Base-by-base conservation (phyloP, 2,888 invertebrate species). In the Pandemis corylana region DNA sequence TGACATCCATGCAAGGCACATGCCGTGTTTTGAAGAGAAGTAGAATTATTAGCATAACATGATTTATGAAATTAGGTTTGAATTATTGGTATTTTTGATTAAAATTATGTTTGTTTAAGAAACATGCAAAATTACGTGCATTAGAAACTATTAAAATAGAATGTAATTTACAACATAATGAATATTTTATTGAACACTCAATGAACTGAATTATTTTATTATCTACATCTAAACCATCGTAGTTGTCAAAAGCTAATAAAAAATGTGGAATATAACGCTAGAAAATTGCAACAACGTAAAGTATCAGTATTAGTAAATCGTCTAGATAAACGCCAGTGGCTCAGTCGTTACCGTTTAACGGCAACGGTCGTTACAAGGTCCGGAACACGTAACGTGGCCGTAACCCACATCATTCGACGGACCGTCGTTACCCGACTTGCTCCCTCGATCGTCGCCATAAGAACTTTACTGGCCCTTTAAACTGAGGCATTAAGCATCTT, bases 351-450 rank as follows among this genome's bases (percentile, higher is more conserved):
- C 86, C 85, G 82, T 84, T 87, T 87, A 86, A 90, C 85, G 86
- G 86, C 83, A 83, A 77, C 71, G 74, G 81, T 80, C 81, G 82
- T 82, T 81, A 82, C 82, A 82, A 80, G 81, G 80, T 81, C 80
- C 83, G 84, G 83, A 85, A 85, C 84, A 86, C 81, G 85, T 85
- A 84, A 83, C 78, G 77, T 78, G 79, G 80, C 83, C 78, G 84
- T 88, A 86, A 86, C 86, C 88, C 85, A 83, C 86, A 82, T 87
- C 87, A 85, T 90, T 89, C 85, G 77, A 85, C 82, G 84, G 79
- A 82, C 82, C 82, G 83, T 86, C 88, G 86, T 90, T 89, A 87
- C 80, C 68, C 13, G 78, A 80, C 84, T 83, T 84, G 81, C 83
- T 80, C 82, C 81, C 84, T 86, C 87, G 85, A 90, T 89, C 86